phyloP scores from a whole-genome alignment of 2,888 invertebrate genomes.

The Leptopilina syphax region DNA sequence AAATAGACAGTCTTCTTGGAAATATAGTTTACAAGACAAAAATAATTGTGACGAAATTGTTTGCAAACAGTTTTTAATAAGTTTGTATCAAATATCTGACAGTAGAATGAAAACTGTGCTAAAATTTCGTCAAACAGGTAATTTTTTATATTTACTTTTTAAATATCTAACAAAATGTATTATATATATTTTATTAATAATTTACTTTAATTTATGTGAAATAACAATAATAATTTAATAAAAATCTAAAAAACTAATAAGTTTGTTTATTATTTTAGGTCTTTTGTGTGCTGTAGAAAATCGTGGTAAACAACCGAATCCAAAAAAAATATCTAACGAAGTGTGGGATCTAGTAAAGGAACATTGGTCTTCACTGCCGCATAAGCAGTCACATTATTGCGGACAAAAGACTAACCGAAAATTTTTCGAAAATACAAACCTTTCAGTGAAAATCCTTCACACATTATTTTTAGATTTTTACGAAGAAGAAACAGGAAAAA shows the following conservation, averaged over 20 bases:
- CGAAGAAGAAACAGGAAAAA: slow-evolving; percentile 32
- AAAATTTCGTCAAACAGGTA: slow-evolving; percentile 18
- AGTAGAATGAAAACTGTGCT: slow-evolving; percentile 39
- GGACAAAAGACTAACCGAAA: slow-evolving; percentile 48
- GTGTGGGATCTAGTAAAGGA: slow-evolving; percentile 46
- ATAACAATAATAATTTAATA: background rate
- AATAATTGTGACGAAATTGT: background rate
- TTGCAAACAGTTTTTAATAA: slow-evolving; percentile 38
- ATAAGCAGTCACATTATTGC: slow-evolving; percentile 49
- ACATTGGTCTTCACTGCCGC: slow-evolving; percentile 46
- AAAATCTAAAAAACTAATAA: background rate
- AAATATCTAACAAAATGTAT: background rate
- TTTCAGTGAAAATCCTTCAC: slow-evolving; percentile 42
- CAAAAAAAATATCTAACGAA: slow-evolving; percentile 45
- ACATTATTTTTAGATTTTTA: slow-evolving; percentile 43
- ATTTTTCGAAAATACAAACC: slow-evolving; percentile 44
- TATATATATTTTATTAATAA: background rate
- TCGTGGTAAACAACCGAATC: slow-evolving; percentile 45
- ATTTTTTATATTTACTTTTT: background rate
- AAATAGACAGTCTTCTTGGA: slow-evolving; percentile 5
- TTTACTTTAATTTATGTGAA: background rate
- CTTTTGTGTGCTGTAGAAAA: slow-evolving; percentile 39
- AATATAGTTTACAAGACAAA: background rate
- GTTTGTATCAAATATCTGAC: slow-evolving; percentile 36
- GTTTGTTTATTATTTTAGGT: slow-evolving; percentile 28